Base-by-base conservation (phyloP, 2,797 vertebrate genomes). In the Picus viridis region DNA sequence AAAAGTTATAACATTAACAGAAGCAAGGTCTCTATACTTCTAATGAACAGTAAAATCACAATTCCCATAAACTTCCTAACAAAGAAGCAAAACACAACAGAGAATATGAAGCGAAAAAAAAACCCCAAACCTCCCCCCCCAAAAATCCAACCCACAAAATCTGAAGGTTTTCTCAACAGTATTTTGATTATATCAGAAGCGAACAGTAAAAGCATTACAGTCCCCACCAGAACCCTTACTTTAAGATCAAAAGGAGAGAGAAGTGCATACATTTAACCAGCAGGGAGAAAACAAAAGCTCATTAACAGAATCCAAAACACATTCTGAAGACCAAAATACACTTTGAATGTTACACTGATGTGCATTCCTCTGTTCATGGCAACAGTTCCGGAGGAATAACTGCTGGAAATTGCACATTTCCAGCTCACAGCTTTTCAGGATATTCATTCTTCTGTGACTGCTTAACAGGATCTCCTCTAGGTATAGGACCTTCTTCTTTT, bases 351-450 rank as follows among this genome's bases (percentile, higher is more conserved):
- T 85, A 62, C 4, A 84, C 18, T 45, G 29, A 53, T 0, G 1
- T 10, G 26, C 3, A 6, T 17, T 83, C 20, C 47, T 72, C 59
- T 72, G 26, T 9, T 67, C 3, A 2, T 12, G 30, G 76, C 73
- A 89, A 49, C 59, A 43, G 34, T 53, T 90, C 86, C 74, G 45
- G 24, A 62, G 19, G 14, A 68, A 10, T 23, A 90, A 85, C 56
- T 74, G 57, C 88, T 92, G 54, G 26, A 82, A 89, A 76, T 0
- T 1, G 27, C 9, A 2, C 9, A 1, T 13, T 74, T 57, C 88
- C 62, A 85, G 8, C 69, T 83, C 64, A 14, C 68, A 94, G 51
- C 56, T 89, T 87, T 87, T 90, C 78, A 89, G 58, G 75, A 83
- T 61, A 73, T 59, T 92, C 76, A 78, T 67, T 59, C 65, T 90